These are phyloP conservation scores for Galerucella pusilla DNA, from an alignment of 2,888 invertebrate species.

Conservation along the genomic window DNA sequence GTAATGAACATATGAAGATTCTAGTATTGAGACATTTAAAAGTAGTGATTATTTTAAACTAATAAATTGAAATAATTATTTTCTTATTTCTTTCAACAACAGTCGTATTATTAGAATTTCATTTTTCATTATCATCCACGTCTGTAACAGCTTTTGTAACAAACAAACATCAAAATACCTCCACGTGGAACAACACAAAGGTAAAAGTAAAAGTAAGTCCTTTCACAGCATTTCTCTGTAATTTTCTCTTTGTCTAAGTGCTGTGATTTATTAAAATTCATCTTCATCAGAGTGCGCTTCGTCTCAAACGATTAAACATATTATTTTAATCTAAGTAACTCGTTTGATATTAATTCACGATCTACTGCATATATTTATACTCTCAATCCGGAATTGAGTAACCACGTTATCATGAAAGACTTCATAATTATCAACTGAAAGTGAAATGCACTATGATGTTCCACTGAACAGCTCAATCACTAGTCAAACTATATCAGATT, in stretches of 20 bases:
- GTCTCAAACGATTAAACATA: background rate
- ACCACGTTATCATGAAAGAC: background rate
- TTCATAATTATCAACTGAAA: background rate
- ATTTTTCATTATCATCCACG: background rate
- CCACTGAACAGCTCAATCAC: background rate
- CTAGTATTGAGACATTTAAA: no score
- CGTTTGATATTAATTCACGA: background rate
- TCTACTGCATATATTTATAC: constrained; percentile 1
- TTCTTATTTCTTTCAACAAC: no score
- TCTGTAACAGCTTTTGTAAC: constrained; percentile 1
- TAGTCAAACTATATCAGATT: background rate
- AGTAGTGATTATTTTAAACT: no score
- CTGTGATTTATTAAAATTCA: constrained; percentile 4
- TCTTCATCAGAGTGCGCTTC: background rate
- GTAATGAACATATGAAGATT: no score
- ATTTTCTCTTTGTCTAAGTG: constrained; percentile 1
- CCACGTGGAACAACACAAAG: background rate
- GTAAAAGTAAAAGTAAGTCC: background rate
- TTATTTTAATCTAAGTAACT: background rate
- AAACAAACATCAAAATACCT: constrained; percentile 2
- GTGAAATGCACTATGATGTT: background rate
- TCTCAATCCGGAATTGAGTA: background rate
- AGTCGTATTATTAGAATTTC: background rate
- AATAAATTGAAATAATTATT: no score
- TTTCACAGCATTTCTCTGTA: background rate